Evolutionary conservation across 2,888 invertebrate genomes (phyloP).

Genomic region (Parnassius glacialis): DNA sequence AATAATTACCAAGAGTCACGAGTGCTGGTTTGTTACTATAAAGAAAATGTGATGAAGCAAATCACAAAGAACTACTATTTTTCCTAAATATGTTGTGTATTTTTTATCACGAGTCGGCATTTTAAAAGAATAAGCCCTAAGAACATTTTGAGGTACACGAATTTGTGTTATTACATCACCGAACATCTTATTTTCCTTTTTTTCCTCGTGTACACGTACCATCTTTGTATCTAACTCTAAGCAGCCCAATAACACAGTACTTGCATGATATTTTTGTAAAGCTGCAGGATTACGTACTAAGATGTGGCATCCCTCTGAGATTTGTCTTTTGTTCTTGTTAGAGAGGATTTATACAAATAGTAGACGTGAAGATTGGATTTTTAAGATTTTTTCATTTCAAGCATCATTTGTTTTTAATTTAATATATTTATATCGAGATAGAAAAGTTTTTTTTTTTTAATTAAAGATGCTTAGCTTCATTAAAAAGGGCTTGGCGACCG

Average conservation of each 20-base stretch:
- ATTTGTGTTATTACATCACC: conserved; percentile 49
- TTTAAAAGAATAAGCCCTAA: conserved; percentile 60
- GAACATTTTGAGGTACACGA: conserved; percentile 65
- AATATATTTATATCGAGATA: conserved; percentile 1
- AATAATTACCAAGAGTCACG: neutral
- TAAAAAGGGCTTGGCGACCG: conserved; percentile 16
- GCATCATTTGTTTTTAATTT: conserved; percentile 11
- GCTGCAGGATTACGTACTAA: conserved; percentile 47
- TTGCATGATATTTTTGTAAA: conserved; percentile 54
- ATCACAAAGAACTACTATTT: conserved; percentile 43
- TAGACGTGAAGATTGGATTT: conserved; percentile 26
- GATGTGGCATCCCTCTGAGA: conserved; percentile 44
- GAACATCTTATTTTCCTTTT: conserved; percentile 42
- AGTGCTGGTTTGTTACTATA: conserved; percentile 2
- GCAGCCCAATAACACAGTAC: conserved; percentile 43
- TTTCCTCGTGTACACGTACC: conserved; percentile 35
- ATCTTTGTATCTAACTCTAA: conserved; percentile 36
- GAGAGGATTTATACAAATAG: conserved; percentile 44
- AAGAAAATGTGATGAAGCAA: conserved; percentile 31
- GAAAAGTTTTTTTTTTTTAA: conserved; percentile 10
- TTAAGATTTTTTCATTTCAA: conserved; percentile 18
- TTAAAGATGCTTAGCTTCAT: conserved; percentile 17
- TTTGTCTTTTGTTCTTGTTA: conserved; percentile 60
- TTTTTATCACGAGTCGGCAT: conserved; percentile 54
- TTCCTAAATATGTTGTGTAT: conserved; percentile 54